Evolutionary conservation across 1,140 invertebrate genomes (phyloP).

Genomic region (Aphis gossypii): DNA sequence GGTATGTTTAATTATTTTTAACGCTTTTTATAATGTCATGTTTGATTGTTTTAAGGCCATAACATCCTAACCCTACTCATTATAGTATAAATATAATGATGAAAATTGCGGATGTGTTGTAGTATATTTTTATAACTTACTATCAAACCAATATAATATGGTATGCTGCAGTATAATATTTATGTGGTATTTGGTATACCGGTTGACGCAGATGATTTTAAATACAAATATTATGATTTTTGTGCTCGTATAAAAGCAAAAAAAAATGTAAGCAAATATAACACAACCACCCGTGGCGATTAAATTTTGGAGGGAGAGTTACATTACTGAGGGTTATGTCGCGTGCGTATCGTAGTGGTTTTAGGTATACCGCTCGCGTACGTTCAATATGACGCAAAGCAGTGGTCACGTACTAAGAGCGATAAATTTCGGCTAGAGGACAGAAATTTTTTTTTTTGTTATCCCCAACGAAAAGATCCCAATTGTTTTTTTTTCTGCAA

Average conservation of each 20-base stretch:
- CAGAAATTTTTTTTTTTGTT: not conserved
- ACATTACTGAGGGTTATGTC: too few relatives aligned
- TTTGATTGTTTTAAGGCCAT: not conserved
- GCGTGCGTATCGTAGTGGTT: not conserved
- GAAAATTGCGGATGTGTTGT: too few relatives aligned
- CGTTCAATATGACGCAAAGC: not conserved
- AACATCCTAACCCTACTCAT: not conserved
- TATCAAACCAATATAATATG: too few relatives aligned
- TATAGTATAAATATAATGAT: too few relatives aligned
- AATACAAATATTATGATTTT: not conserved
- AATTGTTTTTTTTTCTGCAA: not conserved
- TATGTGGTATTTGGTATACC: too few relatives aligned
- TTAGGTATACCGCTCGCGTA: not conserved
- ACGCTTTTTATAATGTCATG: not conserved
- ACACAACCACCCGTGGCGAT: not conserved
- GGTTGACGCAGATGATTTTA: too few relatives aligned
- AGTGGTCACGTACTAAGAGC: not conserved
- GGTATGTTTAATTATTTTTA: not conserved
- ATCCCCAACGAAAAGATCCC: not conserved
- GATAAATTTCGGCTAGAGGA: not conserved
- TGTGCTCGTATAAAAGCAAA: not conserved
- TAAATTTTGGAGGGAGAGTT: not conserved
- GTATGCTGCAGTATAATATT: too few relatives aligned
- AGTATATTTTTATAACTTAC: too few relatives aligned
- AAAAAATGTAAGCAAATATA: slow-evolving; percentile 8